phyloP scores from a whole-genome alignment of 2,113 vertebrate genomes.

The Pteropus alecto region DNA sequence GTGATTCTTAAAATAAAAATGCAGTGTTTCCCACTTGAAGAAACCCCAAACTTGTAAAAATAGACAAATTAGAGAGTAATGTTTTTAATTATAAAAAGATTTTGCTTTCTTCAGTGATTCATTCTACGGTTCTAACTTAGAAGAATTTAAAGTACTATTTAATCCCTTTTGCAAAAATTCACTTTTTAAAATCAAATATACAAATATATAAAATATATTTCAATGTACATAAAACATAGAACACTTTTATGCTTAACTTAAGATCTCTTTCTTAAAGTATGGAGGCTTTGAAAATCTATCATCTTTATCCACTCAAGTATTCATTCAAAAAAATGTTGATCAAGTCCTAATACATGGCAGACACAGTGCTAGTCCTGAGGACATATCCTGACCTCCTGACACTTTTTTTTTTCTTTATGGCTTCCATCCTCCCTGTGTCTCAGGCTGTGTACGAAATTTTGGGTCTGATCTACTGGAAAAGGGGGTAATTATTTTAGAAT shows the following conservation, averaged over 20 bases:
- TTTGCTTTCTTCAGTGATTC: conserved; percentile 33
- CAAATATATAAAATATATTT: neutral
- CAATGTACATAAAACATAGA: neutral
- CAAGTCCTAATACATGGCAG: neutral
- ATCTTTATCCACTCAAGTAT: neutral
- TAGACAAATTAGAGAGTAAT: conserved; percentile 26
- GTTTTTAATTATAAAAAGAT: conserved; percentile 30
- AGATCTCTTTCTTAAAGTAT: neutral
- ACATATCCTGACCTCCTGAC: neutral
- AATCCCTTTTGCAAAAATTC: neutral
- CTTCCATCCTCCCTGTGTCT: neutral
- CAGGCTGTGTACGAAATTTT: neutral
- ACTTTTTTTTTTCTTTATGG: neutral
- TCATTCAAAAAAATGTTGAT: neutral
- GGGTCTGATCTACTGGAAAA: neutral
- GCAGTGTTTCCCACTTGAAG: neutral
- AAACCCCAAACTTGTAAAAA: conserved; percentile 28
- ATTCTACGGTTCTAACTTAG: neutral
- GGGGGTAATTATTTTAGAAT: neutral
- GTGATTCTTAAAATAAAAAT: conserved; percentile 45
- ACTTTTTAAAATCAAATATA: conserved; percentile 25
- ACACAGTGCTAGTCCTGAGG: neutral
- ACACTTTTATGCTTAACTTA: neutral
- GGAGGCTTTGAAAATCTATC: conserved; percentile 3
- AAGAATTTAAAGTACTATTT: conserved; percentile 26